Evolutionary conservation across 2,888 invertebrate species (phyloP).

Genomic region (Ornithoptera alexandrae): DNA sequence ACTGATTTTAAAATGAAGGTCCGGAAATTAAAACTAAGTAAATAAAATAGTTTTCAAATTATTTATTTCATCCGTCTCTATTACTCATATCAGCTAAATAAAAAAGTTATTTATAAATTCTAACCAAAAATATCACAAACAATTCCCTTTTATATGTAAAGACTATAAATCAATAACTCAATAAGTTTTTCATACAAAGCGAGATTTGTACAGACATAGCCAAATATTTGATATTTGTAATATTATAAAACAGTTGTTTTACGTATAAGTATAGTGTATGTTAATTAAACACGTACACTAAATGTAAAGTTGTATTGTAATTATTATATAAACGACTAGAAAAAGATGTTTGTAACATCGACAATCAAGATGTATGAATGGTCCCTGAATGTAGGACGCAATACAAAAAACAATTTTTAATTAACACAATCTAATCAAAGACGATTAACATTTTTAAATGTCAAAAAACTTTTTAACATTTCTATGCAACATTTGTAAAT

Average conservation of each 20-base stretch:
- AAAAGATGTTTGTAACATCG: not conserved
- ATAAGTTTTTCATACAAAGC: not conserved
- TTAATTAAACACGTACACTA: not conserved
- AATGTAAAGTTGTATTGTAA: not conserved
- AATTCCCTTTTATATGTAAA: not conserved
- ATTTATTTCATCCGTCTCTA: not conserved
- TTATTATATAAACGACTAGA: constrained; percentile 5
- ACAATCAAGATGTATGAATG: not conserved
- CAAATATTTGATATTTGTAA: not conserved
- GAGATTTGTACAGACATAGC: not conserved
- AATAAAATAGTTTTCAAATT: not conserved
- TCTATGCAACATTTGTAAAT: not conserved
- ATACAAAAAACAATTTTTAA: not conserved
- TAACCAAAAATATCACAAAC: not conserved
- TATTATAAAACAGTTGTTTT: not conserved
- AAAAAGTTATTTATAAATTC: not conserved
- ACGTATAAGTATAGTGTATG: too few relatives aligned
- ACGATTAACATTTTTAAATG: not conserved
- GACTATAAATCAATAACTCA: not conserved
- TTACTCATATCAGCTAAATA: not conserved
- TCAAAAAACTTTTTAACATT: not conserved
- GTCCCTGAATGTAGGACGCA: not conserved
- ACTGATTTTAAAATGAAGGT: too few relatives aligned
- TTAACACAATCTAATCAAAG: not conserved
- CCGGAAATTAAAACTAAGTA: not conserved